Percentiles rank a stretch among this genome's conserved stretches.
Evolutionary conservation across 2,888 invertebrate genomes (phyloP).

Genomic region (Lasius fuliginosus): DNA sequence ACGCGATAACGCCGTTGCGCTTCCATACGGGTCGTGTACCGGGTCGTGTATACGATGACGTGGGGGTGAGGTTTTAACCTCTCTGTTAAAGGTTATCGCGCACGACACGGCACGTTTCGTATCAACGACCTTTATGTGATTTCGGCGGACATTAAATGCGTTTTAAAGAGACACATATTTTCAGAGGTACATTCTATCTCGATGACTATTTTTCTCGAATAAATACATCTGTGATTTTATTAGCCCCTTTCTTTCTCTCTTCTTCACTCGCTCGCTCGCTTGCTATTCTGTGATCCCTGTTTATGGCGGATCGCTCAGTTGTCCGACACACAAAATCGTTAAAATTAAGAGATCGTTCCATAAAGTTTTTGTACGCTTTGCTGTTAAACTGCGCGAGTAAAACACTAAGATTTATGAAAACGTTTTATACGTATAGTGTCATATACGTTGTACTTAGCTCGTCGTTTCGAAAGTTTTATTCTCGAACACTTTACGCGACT

Average conservation of each 20-base stretch:
- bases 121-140: neutral
- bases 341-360: constrained; percentile 35
- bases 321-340: constrained; percentile 21
- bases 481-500: constrained; percentile 6
- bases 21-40: constrained; percentile 6
- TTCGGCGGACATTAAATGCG: neutral
- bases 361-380: constrained; percentile 40
- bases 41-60: neutral
- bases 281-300: neutral
- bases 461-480: constrained; percentile 32
- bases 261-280: neutral
- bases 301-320: constrained; percentile 11
- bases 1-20: constrained; percentile 63
- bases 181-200: neutral
- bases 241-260: no score
- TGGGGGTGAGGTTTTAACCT: neutral
- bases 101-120: neutral
- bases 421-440: constrained; percentile 17
- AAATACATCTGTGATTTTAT: constrained; percentile 1
- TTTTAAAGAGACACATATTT: neutral
- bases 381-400: constrained; percentile 25
- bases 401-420: constrained; percentile 46
- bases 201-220: neutral
- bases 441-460: constrained; percentile 19
- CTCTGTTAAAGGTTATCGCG: neutral